These are phyloP conservation scores for Archips xylosteana DNA, from an alignment of 2,888 invertebrate genomes.

Conservation along the genomic window DNA sequence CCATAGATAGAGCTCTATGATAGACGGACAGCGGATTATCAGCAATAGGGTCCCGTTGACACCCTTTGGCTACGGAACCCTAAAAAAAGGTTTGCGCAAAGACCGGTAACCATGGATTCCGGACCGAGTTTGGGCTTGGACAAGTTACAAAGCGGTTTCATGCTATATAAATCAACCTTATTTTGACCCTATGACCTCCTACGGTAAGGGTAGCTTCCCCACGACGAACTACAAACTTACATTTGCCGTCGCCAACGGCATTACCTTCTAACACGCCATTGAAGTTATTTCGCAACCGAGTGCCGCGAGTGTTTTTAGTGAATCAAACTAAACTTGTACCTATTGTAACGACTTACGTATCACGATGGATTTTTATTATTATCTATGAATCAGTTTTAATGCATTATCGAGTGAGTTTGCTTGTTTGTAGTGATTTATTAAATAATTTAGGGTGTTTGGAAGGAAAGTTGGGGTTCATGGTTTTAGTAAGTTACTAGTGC, in stretches of 20 bases:
- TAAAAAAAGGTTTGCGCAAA: too few species aligned
- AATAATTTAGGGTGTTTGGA: too few species aligned
- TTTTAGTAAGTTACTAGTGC: too few species aligned
- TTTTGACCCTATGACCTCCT: conserved; percentile 69
- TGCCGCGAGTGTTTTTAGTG: neutral
- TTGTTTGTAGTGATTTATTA: conserved; percentile 33
- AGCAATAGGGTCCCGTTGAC: too few species aligned
- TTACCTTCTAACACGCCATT: neutral
- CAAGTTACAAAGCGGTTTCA: conserved; percentile 33
- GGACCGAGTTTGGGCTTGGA: too few species aligned
- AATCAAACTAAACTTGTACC: conserved; percentile 10
- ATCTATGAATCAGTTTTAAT: conserved; percentile 38
- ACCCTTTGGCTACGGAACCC: too few species aligned
- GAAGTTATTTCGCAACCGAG: neutral
- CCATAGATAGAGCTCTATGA: too few species aligned
- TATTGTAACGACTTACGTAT: conserved; percentile 34
- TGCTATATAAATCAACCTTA: conserved; percentile 68
- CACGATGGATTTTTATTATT: conserved; percentile 35
- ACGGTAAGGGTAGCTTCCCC: conserved; percentile 57
- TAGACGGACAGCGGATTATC: too few species aligned
- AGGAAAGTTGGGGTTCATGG: too few species aligned
- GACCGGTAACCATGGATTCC: too few species aligned
- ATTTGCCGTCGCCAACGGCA: neutral
- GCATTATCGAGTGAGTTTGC: conserved; percentile 35
- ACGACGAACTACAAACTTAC: conserved; percentile 13